Evolutionary conservation across 2,113 vertebrate species (phyloP).

Genomic region (Eubucco bourcierii): DNA sequence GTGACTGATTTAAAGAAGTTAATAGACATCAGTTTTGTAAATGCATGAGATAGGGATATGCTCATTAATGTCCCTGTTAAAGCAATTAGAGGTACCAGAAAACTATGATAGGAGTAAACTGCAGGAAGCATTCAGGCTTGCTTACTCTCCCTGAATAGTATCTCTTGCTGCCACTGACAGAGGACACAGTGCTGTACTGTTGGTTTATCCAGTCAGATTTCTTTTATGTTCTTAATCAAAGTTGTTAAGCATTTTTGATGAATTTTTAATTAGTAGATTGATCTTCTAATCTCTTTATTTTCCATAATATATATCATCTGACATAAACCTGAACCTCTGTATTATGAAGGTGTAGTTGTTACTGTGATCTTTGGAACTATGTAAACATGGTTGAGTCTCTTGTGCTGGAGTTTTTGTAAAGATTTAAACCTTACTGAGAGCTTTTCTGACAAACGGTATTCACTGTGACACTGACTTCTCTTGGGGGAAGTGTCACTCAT

Average conservation of each 20-base stretch:
- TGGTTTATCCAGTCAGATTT: not conserved
- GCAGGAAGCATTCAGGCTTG: not conserved
- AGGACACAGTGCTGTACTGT: not conserved
- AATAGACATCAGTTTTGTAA: not conserved
- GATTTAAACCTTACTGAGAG: not conserved
- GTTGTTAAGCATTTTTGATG: not conserved
- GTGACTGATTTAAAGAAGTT: not conserved
- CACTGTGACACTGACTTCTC: not conserved
- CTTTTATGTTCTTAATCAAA: not conserved
- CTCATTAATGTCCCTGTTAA: not conserved
- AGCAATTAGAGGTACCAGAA: not conserved
- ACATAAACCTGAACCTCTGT: not conserved
- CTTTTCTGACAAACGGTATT: not conserved
- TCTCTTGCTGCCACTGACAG: not conserved
- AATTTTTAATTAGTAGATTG: not conserved
- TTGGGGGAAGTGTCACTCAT: not conserved
- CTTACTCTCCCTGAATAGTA: not conserved
- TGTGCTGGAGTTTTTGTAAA: not conserved
- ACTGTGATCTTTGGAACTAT: not conserved
- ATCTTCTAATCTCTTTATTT: not conserved
- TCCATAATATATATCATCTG: not conserved
- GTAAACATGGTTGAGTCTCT: not conserved
- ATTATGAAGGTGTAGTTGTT: not conserved
- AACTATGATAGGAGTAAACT: not conserved
- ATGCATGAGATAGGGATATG: not conserved